Conservation (phyloP, 2,113 vertebrate species). For the Bubalus kerabau region DNA sequence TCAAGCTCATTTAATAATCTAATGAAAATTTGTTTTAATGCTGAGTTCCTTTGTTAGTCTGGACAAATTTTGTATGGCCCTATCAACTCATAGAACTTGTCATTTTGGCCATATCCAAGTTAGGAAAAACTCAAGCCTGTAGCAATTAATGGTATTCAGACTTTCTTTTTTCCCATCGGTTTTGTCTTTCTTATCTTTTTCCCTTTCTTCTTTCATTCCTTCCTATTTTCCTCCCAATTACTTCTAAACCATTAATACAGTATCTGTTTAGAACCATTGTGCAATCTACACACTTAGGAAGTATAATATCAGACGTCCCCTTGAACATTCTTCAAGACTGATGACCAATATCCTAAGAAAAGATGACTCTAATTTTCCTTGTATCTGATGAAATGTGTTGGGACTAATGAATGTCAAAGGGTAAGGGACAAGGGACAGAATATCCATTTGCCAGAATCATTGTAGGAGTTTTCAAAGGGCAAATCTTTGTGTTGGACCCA, state of each 20-base stretch:
- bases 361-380: neutral
- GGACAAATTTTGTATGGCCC: neutral
- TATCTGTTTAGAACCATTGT: neutral
- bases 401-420: constrained; percentile 34
- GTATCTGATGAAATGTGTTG: neutral
- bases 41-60: neutral
- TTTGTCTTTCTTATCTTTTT: neutral
- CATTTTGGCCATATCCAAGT: neutral
- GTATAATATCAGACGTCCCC: neutral
- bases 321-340: neutral
- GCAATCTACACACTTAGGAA: neutral
- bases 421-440: constrained; percentile 12
- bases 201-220: neutral
- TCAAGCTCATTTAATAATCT: neutral
- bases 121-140: neutral
- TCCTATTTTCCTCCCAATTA: neutral
- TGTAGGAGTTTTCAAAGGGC: constrained; percentile 45
- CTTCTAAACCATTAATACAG: neutral
- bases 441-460: constrained; percentile 14
- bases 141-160: neutral
- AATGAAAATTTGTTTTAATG: neutral
- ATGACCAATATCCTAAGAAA: constrained; percentile 1
- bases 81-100: neutral
- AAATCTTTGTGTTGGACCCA: constrained; percentile 42
- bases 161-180: neutral